A percentile compares a stretch with the other conserved stretches of the same genome.
phyloP scores from a whole-genome alignment of 2,888 invertebrate species.

The Cybosia mesomella region DNA sequence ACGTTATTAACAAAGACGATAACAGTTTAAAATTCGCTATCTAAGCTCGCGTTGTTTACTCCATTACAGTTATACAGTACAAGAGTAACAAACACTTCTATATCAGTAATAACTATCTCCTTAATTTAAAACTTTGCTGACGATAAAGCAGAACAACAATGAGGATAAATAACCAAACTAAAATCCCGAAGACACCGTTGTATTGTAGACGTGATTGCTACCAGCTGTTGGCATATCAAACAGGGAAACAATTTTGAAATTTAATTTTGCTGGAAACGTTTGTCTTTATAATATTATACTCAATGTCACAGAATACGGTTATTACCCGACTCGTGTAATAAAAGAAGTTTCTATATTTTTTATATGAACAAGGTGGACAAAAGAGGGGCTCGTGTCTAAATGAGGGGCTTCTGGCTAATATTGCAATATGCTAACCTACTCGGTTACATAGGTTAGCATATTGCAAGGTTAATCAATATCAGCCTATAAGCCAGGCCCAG shows the following conservation, averaged over 20 bases:
- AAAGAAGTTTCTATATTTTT: neutral
- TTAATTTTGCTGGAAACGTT: conserved; percentile 38
- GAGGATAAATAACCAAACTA: conserved; percentile 40
- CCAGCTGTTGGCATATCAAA: conserved; percentile 39
- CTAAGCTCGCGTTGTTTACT: conserved; percentile 18
- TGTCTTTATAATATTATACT: conserved; percentile 14
- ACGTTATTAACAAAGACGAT: conserved; percentile 36
- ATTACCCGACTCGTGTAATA: too few relatives aligned
- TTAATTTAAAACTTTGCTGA: conserved; percentile 46
- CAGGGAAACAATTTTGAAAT: conserved; percentile 42
- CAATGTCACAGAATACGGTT: neutral
- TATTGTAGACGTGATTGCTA: conserved; percentile 31
- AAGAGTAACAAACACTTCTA: conserved; percentile 36
- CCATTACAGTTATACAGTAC: conserved; percentile 17
- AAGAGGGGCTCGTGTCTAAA: neutral
- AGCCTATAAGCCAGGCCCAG: too few relatives aligned
- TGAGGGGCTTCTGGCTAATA: neutral
- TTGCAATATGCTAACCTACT: too few relatives aligned
- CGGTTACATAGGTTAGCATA: neutral
- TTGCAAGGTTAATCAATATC: too few relatives aligned
- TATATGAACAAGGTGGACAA: neutral
- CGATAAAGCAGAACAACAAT: conserved; percentile 37
- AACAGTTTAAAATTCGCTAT: conserved; percentile 28
- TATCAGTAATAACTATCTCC: conserved; percentile 48
- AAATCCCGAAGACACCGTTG: conserved; percentile 26